These are phyloP conservation scores for Drosophila saltans DNA, from an alignment of 1,140 invertebrate species.

Conservation along the genomic window DNA sequence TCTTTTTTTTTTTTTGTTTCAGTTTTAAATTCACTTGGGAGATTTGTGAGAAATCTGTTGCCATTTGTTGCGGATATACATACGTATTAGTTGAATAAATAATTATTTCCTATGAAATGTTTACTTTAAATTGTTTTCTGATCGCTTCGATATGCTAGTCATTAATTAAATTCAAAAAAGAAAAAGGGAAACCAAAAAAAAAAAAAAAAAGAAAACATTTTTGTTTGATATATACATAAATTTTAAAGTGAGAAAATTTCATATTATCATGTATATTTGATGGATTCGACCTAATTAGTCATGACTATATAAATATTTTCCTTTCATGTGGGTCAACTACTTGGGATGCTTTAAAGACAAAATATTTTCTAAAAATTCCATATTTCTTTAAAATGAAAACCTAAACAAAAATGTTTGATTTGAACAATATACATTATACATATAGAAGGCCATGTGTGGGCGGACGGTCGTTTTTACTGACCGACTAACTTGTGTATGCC, in stretches of 20 bases:
- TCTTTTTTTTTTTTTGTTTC: background rate
- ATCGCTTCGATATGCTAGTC: background rate
- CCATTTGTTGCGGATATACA: background rate
- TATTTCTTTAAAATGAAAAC: conserved; percentile 23
- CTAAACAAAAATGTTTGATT: conserved; percentile 68
- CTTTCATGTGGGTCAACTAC: conserved; percentile 41
- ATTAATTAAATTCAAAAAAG: background rate
- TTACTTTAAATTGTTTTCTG: background rate
- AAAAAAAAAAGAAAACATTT: background rate
- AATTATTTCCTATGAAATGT: conserved; percentile 10
- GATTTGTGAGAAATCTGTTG: background rate
- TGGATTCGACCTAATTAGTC: conserved; percentile 33
- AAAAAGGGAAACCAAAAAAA: background rate
- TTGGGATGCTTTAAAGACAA: background rate
- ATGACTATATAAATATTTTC: conserved; percentile 43
- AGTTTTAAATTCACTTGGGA: too few species aligned
- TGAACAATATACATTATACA: conserved; percentile 19
- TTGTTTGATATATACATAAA: conserved; percentile 5
- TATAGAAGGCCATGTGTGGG: conserved; percentile 41
- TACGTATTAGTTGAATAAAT: background rate
- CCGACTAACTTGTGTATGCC: conserved; percentile 37
- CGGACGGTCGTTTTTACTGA: conserved; percentile 34
- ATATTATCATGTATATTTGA: background rate
- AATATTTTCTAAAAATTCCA: conserved; percentile 33
- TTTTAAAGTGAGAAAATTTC: background rate